A percentile compares a stretch with the other conserved stretches of the same genome.
These are phyloP conservation scores for Rhamphomyia laevipes DNA, from an alignment of 2,888 invertebrate genomes.

Conservation along the genomic window DNA sequence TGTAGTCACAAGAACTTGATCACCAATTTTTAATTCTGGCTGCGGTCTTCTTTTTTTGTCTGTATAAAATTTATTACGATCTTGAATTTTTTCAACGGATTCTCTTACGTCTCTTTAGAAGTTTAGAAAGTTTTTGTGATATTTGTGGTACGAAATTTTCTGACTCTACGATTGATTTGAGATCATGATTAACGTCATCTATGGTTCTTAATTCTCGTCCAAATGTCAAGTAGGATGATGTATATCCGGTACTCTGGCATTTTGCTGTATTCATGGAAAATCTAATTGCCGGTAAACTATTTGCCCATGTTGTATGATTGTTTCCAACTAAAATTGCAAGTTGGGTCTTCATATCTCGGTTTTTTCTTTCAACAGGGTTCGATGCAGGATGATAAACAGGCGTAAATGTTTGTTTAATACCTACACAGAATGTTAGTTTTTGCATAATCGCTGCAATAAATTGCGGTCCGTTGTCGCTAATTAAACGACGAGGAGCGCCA, in stretches of 20 bases:
- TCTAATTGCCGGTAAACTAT: conserved; percentile 22
- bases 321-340: conserved; percentile 10
- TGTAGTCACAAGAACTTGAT: background rate
- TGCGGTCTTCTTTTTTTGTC: conserved; percentile 1
- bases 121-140: background rate
- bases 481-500: conserved; percentile 21
- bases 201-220: conserved; percentile 24
- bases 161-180: conserved; percentile 14
- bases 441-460: conserved; percentile 28
- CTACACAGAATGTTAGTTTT: conserved; percentile 13
- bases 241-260: conserved; percentile 19
- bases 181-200: conserved; percentile 20
- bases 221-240: conserved; percentile 25
- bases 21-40: background rate
- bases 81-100: background rate
- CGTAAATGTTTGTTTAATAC: conserved; percentile 9
- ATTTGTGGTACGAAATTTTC: conserved; percentile 1
- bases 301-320: conserved; percentile 5
- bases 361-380: conserved; percentile 23
- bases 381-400: conserved; percentile 27
- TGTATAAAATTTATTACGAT: background rate
- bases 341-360: conserved; percentile 14
- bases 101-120: background rate
- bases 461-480: conserved; percentile 26
- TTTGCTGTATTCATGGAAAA: conserved; percentile 28